Base-by-base conservation (phyloP, 1,140 invertebrate genomes). In the Cotesia typhae region DNA sequence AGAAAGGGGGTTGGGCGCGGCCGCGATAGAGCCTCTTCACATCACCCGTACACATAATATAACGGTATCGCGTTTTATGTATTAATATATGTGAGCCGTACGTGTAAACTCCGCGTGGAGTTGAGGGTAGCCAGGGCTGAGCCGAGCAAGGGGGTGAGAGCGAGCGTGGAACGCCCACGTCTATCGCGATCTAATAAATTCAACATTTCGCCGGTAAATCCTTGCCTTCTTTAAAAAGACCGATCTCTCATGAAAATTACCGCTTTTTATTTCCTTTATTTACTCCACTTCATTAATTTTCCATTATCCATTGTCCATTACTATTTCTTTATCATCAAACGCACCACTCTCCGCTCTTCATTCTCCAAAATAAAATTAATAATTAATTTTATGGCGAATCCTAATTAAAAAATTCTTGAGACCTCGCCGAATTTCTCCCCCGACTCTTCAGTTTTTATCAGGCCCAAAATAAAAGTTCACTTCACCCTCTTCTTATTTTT, bases 101-200 rank as follows among this genome's bases (percentile, higher is more conserved):
- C 47, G 36, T 51, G 38, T 66, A 72, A 51, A 6, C 35, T 53
- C 28, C 14, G 7, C 57, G n/a, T 14, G 51, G 60, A 37, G 63
- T 65, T 65, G 79, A 76, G 80, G 28, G 28, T 28, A 75, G 76
- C 76, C 76, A 80, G 73, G 74, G 75, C 74, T 71, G 73, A 79
- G 76, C 76, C 76, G 79, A 71, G 74, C 74, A 73, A 69, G 73
- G 78, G 81, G 82, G 78, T 80, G 79, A 82, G 75, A 68, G 65
- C 53, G 47, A 57, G 53, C 57, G 75, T 80, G 82, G 71, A 82
- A 85, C 84, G 84, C 85, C 85, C 84, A 84, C 81, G 81, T 80
- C 79, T 87, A 87, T 87, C 85, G 84, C 82, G 85, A 87, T 87
- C 85, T 86, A 87, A 87, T 87, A 87, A 87, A 87, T 87, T 81